Evolutionary conservation across 2,113 vertebrate species (phyloP).

Genomic region (Oncorhynchus gorbuscha): DNA sequence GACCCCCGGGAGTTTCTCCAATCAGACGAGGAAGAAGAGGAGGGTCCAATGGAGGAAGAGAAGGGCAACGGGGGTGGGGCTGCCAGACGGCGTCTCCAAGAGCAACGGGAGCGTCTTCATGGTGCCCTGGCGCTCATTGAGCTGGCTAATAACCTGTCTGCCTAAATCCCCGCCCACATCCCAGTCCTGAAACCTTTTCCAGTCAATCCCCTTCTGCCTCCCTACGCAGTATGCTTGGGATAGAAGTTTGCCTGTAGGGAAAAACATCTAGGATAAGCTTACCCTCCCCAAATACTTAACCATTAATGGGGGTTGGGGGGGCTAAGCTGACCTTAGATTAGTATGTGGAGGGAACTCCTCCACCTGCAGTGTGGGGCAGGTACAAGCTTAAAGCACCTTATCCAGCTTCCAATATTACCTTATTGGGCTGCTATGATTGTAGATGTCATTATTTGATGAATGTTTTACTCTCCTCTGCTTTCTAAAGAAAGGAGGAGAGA

Average conservation of each 20-base stretch:
- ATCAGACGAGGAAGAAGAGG: conserved; percentile 86
- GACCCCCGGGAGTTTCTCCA: conserved; percentile 91
- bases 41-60: conserved; percentile 70
- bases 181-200: conserved; percentile 22
- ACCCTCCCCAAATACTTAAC: no score
- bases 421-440: conserved; percentile 98
- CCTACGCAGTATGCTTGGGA: conserved; percentile 57
- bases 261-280: conserved; percentile 37
- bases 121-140: conserved; percentile 94
- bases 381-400: conserved; percentile 99
- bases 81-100: conserved; percentile 84
- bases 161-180: conserved; percentile 73
- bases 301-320: no score
- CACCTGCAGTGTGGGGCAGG: conserved; percentile 56
- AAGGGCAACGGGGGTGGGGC: conserved; percentile 68
- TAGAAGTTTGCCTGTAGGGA: conserved; percentile 34
- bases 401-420: conserved; percentile 78
- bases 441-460: conserved; percentile 90
- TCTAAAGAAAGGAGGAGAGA: conserved; percentile 63
- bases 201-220: conserved; percentile 41
- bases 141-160: conserved; percentile 92
- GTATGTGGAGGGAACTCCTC: conserved; percentile 6
- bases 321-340: neutral
- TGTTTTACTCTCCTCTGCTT: conserved; percentile 76
- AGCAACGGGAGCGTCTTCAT: conserved; percentile 94